Percentiles rank a stretch among this genome's conserved stretches.
These are phyloP conservation scores for Thera britannica DNA, from an alignment of 2,888 invertebrate genomes.

Conservation along the genomic window DNA sequence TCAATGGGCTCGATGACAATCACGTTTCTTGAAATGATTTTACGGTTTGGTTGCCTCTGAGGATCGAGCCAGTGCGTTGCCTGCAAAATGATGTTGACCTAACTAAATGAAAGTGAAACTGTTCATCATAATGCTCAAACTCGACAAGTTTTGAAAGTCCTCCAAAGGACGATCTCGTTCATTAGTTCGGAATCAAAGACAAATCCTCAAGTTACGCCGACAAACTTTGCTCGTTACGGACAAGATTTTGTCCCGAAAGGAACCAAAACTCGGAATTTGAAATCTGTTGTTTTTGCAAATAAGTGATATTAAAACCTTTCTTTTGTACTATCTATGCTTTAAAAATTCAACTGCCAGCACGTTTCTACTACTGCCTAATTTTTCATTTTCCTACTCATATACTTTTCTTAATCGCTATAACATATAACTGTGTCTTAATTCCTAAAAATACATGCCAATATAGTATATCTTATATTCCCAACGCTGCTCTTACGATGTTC, in stretches of 20 bases:
- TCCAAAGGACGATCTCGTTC: constrained; percentile 27
- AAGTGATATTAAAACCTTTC: neutral
- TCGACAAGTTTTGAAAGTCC: constrained; percentile 9
- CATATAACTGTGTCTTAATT: too few relatives aligned
- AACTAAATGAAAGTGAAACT: neutral
- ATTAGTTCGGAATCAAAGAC: constrained; percentile 38
- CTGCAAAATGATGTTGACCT: too few relatives aligned
- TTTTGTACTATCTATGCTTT: too few relatives aligned
- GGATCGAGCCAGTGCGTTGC: too few relatives aligned
- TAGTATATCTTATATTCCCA: neutral
- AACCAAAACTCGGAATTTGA: constrained; percentile 19
- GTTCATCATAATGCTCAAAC: constrained; percentile 2
- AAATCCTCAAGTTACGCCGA: constrained; percentile 30
- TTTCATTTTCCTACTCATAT: too few relatives aligned
- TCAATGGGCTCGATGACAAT: constrained; percentile 8
- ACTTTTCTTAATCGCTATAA: too few relatives aligned
- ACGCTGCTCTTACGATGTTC: neutral
- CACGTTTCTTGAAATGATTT: neutral
- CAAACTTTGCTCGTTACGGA: constrained; percentile 42
- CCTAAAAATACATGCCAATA: neutral
- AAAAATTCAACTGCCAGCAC: too few relatives aligned
- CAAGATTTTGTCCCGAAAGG: constrained; percentile 33
- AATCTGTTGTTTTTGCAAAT: constrained; percentile 28
- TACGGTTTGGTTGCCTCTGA: too few relatives aligned
- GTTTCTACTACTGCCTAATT: too few relatives aligned